phyloP scores from a whole-genome alignment of 2,113 vertebrate genomes.

The Piprites chloris region DNA sequence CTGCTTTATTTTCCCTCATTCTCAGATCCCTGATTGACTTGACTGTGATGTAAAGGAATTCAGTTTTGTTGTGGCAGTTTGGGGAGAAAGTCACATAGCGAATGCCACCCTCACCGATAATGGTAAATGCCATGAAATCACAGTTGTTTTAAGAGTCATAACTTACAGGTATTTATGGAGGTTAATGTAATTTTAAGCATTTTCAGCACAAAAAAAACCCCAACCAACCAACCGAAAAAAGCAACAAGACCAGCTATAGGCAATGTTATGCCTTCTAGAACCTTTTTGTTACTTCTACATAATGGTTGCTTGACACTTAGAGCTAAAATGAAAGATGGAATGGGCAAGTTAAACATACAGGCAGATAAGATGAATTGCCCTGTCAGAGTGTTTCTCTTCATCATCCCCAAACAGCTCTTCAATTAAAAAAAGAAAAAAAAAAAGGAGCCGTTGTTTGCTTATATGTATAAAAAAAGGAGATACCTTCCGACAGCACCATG shows the following conservation, averaged over 20 bases:
- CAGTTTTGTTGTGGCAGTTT: background rate
- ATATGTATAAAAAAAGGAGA: background rate
- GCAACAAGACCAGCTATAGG: background rate
- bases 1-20: background rate
- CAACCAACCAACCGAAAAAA: background rate
- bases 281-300: background rate
- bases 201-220: background rate
- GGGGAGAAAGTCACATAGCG: background rate
- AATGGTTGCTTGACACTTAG: slow-evolving; percentile 11
- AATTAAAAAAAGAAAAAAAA: background rate
- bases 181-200: background rate
- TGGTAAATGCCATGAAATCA: background rate
- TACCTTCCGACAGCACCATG: background rate
- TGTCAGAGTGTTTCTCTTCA: slow-evolving; percentile 16
- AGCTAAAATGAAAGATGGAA: slow-evolving; percentile 28
- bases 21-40: background rate
- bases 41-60: background rate
- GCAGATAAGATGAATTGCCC: slow-evolving; percentile 39
- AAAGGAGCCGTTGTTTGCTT: background rate
- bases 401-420: background rate
- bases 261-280: background rate
- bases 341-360: slow-evolving; percentile 30
- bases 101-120: background rate
- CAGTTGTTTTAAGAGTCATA: background rate
- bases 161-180: background rate